Conservation (phyloP, 1,140 invertebrate genomes). For the Leptinotarsa lineolata region DNA sequence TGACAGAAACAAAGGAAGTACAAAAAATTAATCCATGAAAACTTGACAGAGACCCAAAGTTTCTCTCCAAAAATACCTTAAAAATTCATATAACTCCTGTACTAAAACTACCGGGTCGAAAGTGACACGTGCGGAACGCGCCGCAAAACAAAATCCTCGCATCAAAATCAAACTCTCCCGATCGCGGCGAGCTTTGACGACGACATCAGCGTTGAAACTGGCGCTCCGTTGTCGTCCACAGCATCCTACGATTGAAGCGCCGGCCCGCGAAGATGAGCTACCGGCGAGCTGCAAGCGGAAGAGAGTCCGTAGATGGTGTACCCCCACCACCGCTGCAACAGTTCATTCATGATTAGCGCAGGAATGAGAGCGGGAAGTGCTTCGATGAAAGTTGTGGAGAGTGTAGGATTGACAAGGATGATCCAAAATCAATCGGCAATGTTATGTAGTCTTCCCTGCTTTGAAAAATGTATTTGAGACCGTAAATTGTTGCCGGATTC, state of each 20-base stretch:
- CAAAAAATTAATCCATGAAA: too few species aligned
- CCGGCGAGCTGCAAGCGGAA: not conserved
- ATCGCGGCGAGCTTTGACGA: constrained; percentile 4
- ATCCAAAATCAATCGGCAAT: not conserved
- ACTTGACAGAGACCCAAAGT: too few species aligned
- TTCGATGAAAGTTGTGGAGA: not conserved
- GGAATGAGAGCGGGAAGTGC: not conserved
- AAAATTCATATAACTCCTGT: too few species aligned
- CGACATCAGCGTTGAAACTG: not conserved
- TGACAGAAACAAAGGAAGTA: too few species aligned
- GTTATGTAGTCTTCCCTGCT: not conserved
- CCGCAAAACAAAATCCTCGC: not conserved
- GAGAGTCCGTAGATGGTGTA: not conserved
- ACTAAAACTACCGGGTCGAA: too few species aligned
- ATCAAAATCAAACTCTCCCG: not conserved
- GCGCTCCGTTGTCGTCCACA: not conserved
- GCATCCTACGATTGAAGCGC: constrained; percentile 4
- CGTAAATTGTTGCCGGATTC: too few species aligned
- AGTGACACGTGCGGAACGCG: not conserved
- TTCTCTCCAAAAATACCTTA: too few species aligned
- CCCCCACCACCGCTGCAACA: not conserved
- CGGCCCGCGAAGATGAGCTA: not conserved
- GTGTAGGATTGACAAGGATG: not conserved
- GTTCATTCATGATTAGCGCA: constrained; percentile 2
- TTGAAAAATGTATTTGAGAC: too few species aligned